Evolutionary conservation across 2,113 vertebrate genomes (phyloP).

Genomic region (Eulacestoma nigropectus): DNA sequence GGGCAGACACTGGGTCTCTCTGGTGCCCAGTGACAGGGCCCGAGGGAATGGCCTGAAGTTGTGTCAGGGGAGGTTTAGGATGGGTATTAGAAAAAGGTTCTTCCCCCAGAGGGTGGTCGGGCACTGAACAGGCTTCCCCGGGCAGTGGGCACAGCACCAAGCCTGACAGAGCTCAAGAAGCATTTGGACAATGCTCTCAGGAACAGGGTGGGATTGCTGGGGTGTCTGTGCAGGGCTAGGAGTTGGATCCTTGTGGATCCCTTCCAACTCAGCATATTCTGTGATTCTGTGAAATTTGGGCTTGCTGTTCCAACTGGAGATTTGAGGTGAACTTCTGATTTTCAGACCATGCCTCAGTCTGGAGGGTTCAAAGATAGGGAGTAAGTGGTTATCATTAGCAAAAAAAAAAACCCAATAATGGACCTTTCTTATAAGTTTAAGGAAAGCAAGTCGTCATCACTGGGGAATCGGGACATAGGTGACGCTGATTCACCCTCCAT

Average conservation of each 20-base stretch:
- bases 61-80: not conserved
- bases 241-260: not conserved
- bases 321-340: not conserved
- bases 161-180: not conserved
- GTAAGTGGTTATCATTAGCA: not conserved
- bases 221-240: not conserved
- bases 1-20: not conserved
- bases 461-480: not conserved
- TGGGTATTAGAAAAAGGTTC: not conserved
- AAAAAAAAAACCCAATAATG: accelerated
- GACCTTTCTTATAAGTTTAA: not conserved
- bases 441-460: not conserved
- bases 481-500: not conserved
- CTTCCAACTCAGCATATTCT: not conserved
- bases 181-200: not conserved
- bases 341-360: not conserved
- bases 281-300: accelerated
- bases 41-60: not conserved
- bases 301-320: not conserved
- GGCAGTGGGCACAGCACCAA: not conserved
- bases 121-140: not conserved
- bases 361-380: not conserved
- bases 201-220: not conserved
- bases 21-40: not conserved
- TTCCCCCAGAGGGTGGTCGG: not conserved